phyloP scores from a whole-genome alignment of 2,113 vertebrate genomes.

The Sphaerodactylus townsendi region DNA sequence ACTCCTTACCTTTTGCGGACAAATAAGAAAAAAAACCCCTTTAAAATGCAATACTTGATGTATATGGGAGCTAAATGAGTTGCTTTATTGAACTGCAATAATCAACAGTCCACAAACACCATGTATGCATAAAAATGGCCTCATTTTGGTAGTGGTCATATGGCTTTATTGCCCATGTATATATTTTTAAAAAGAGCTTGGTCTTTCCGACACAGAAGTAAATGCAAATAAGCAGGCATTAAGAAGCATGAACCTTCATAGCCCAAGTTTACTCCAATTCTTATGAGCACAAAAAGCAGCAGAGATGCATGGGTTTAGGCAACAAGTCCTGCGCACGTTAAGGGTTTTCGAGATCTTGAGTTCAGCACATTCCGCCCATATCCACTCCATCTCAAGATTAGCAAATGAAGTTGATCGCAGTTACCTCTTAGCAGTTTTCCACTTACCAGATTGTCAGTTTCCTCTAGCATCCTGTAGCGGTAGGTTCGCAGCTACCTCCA shows the following conservation, averaged over 20 bases:
- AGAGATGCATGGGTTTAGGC: constrained; percentile 23
- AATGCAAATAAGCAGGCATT: neutral
- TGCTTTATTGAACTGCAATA: constrained; percentile 19
- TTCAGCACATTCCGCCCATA: neutral
- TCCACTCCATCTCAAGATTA: neutral
- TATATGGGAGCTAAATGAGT: constrained; percentile 38
- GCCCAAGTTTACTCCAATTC: neutral
- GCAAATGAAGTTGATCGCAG: neutral
- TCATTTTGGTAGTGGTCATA: constrained; percentile 13
- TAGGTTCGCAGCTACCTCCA: neutral
- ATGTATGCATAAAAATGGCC: constrained; percentile 34
- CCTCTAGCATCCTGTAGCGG: constrained; percentile 13
- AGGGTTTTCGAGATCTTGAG: neutral
- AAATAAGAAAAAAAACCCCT: constrained; percentile 59
- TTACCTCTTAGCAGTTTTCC: neutral
- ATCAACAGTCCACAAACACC: neutral
- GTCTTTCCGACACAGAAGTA: neutral
- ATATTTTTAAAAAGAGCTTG: neutral
- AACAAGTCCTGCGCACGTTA: constrained; percentile 3
- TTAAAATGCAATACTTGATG: constrained; percentile 85
- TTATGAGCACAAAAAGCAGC: neutral
- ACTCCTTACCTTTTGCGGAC: constrained; percentile 74
- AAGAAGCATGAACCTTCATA: constrained; percentile 35
- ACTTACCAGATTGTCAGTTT: neutral
- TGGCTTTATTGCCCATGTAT: constrained; percentile 3